Evolutionary conservation across 2,888 invertebrate species (phyloP).

Genomic region (Tachystola acroxantha): DNA sequence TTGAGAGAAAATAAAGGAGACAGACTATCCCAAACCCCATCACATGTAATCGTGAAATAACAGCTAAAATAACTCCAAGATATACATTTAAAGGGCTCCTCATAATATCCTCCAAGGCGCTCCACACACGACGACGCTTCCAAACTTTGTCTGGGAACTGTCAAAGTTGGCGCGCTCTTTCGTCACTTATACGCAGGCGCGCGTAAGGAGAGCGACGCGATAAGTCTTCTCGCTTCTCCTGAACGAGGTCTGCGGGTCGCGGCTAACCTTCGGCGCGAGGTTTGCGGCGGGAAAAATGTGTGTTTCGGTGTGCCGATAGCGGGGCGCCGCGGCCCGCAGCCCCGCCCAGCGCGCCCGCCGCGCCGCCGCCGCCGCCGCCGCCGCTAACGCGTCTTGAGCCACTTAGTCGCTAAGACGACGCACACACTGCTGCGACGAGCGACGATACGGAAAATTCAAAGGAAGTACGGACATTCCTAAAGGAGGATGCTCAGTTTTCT

Average conservation of each 20-base stretch:
- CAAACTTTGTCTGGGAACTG: conserved; percentile 41
- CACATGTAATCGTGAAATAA: too few species aligned
- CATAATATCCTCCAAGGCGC: background rate
- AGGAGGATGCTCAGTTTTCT: too few species aligned
- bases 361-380: conserved; percentile 44
- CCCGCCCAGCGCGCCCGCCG: conserved; percentile 49
- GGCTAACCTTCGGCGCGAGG: conserved; percentile 79
- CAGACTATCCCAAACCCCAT: too few species aligned
- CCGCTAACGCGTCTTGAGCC: conserved; percentile 77
- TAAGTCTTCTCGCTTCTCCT: conserved; percentile 43
- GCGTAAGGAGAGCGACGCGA: conserved; percentile 30
- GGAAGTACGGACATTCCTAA: background rate
- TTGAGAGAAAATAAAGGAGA: too few species aligned
- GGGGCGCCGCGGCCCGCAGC: conserved; percentile 66
- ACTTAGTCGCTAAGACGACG: conserved; percentile 73
- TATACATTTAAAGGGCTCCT: background rate
- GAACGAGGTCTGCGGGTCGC: conserved; percentile 76
- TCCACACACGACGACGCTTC: conserved; percentile 19
- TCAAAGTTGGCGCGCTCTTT: conserved; percentile 58
- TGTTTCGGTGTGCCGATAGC: conserved; percentile 79
- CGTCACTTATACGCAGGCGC: conserved; percentile 49
- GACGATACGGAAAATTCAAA: background rate
- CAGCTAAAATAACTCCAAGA: too few species aligned
- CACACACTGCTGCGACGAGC: conserved; percentile 43
- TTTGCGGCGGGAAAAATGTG: conserved; percentile 79